A percentile compares a stretch with the other conserved stretches of the same genome.
phyloP scores from a whole-genome alignment of 1,140 invertebrate genomes.

The Colletes gigas region DNA sequence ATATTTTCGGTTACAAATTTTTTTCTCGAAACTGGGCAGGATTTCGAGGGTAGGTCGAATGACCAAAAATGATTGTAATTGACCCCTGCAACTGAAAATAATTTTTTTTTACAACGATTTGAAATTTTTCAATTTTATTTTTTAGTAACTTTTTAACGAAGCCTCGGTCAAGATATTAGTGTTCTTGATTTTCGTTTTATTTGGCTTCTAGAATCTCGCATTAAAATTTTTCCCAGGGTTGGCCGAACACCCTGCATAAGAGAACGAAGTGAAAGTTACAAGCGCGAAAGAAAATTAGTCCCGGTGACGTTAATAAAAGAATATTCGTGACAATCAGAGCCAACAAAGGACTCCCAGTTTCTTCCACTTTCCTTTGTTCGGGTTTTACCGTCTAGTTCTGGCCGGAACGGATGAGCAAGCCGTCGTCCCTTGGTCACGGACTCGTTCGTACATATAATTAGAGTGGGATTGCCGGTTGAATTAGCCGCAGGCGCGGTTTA shows the following conservation, averaged over 20 bases:
- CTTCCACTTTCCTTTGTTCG: background rate
- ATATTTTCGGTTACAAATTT: too few species aligned
- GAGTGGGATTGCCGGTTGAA: slow-evolving; percentile 54
- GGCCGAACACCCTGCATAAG: background rate
- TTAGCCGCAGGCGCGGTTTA: slow-evolving; percentile 52
- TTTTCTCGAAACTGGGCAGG: too few species aligned
- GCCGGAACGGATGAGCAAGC: background rate
- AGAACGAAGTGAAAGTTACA: background rate
- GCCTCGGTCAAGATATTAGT: too few species aligned
- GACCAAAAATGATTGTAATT: too few species aligned
- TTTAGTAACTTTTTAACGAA: too few species aligned
- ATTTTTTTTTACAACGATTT: too few species aligned
- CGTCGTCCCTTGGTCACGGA: slow-evolving; percentile 20
- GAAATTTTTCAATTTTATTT: too few species aligned
- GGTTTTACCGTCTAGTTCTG: slow-evolving; percentile 15
- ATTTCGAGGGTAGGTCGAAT: too few species aligned
- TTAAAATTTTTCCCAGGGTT: too few species aligned
- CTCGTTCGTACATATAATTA: slow-evolving; percentile 62
- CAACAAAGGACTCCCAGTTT: background rate
- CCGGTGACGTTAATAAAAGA: background rate
- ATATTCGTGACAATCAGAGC: background rate
- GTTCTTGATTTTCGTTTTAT: too few species aligned
- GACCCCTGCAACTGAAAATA: too few species aligned
- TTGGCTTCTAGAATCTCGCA: too few species aligned
- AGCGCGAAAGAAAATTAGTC: background rate